phyloP scores from a whole-genome alignment of 2,113 vertebrate genomes.

The Mobula hypostoma region DNA sequence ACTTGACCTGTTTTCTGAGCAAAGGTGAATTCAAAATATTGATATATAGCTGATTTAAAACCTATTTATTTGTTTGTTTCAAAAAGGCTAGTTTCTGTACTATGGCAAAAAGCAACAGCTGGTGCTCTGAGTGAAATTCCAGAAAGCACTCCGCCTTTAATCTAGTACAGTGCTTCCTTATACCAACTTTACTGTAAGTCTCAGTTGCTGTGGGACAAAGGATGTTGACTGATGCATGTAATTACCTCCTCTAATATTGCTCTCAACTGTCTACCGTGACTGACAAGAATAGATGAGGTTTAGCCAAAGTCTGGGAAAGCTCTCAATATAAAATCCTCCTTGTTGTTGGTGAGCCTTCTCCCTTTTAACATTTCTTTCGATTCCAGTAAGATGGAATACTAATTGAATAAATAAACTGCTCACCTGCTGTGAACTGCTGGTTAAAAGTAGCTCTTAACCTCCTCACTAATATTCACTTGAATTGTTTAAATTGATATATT shows the following conservation, averaged over 20 bases:
- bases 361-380: slow-evolving; percentile 43
- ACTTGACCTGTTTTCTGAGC: background rate
- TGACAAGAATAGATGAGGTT: slow-evolving; percentile 68
- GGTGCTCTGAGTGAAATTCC: slow-evolving; percentile 70
- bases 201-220: slow-evolving; percentile 76
- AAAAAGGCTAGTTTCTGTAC: slow-evolving; percentile 59
- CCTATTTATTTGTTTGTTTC: slow-evolving; percentile 39
- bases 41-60: background rate
- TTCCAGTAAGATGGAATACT: slow-evolving; percentile 20
- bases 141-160: slow-evolving; percentile 64
- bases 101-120: slow-evolving; percentile 70
- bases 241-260: slow-evolving; percentile 89
- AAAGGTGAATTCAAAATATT: background rate
- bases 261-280: slow-evolving; percentile 70
- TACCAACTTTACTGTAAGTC: slow-evolving; percentile 65
- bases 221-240: slow-evolving; percentile 87
- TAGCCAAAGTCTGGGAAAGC: slow-evolving; percentile 66
- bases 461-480: slow-evolving; percentile 28
- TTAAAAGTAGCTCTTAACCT: slow-evolving; percentile 35
- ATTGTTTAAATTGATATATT: slow-evolving; percentile 37
- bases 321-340: slow-evolving; percentile 52
- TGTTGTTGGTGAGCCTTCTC: slow-evolving; percentile 48
- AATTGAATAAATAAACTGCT: slow-evolving; percentile 26
- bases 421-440: slow-evolving; percentile 34
- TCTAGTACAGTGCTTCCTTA: slow-evolving; percentile 62